Base-by-base conservation (phyloP, 2,113 vertebrate genomes). In the Girardinichthys multiradiatus region DNA sequence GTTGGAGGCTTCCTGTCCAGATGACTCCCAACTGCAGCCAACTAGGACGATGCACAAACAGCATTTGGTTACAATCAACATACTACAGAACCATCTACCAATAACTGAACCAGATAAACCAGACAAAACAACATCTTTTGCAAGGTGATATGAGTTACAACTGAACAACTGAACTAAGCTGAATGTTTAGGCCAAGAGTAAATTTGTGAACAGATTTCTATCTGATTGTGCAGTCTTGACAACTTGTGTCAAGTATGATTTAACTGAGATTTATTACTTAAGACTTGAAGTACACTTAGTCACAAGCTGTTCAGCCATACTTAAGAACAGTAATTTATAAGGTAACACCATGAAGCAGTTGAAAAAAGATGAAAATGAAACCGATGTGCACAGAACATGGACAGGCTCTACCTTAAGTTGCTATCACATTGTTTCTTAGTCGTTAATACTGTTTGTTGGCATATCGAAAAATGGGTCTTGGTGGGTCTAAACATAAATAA, bases 1-100 rank as follows among this genome's bases (percentile, higher is more conserved):
- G 84, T 72, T 79, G 83, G 85, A 87, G 80, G 70, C 80, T 82
- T 86, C 74, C 77, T 83, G 83, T 83, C 81, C 85, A 87, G 79
- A 86, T 79, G 77, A 84, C 85, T 80, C 83, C 81, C 70, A 26
- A 60, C 67, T 68, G 75, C 67, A 83, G 83, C 24, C 72, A 86
- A 78, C 54, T 1, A 61, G 57, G 21, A 79, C 57, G 72, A 72
- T 37, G 60, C 65, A 72, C 24, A 42, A 63, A 35, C 66, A 79
- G 73, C 63, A 39, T 68, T 63, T 39, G 71, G 72, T 39, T 57
- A 51, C 28, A 42, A 42, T 66, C 29, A 54, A 61, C 64, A 59
- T 59, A 33, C 63, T 64, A 33, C 30, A 64, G 48, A 54, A n/a
- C 48, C 48, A 64, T 60, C 35, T 70, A 48, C 31, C 11, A n/a